Conservation (phyloP, 2,797 vertebrate genomes). For the Esox masquinongy region DNA sequence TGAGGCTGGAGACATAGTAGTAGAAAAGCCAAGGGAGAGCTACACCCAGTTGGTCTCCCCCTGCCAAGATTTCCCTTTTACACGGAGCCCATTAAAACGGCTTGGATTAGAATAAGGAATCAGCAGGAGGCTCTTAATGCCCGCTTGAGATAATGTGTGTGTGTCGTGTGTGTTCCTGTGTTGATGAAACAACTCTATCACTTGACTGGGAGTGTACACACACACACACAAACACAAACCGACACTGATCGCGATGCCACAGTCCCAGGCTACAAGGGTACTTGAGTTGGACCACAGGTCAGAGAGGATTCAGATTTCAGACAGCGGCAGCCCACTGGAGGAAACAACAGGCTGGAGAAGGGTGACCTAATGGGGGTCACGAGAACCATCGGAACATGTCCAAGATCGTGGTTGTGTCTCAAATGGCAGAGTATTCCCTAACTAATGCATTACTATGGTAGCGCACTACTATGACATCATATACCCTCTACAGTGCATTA, state of each 20-base stretch:
- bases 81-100: constrained; percentile 56
- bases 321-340: neutral
- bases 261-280: neutral
- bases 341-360: neutral
- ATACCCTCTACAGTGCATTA: no score
- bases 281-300: neutral
- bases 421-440: neutral
- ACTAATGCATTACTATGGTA: neutral
- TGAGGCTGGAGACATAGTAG: neutral
- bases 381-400: neutral
- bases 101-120: constrained; percentile 54
- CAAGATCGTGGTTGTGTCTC: neutral
- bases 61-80: constrained; percentile 55
- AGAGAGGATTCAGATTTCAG: neutral
- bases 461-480: neutral
- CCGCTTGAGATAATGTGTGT: constrained; percentile 32
- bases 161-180: neutral
- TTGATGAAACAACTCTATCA: neutral
- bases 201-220: neutral
- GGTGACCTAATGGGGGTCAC: neutral
- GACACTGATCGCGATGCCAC: neutral
- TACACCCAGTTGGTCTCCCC: neutral
- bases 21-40: no score
- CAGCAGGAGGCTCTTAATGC: constrained; percentile 55
- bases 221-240: neutral